Conservation (phyloP, 2,113 vertebrate species). For the Nibea coibor region DNA sequence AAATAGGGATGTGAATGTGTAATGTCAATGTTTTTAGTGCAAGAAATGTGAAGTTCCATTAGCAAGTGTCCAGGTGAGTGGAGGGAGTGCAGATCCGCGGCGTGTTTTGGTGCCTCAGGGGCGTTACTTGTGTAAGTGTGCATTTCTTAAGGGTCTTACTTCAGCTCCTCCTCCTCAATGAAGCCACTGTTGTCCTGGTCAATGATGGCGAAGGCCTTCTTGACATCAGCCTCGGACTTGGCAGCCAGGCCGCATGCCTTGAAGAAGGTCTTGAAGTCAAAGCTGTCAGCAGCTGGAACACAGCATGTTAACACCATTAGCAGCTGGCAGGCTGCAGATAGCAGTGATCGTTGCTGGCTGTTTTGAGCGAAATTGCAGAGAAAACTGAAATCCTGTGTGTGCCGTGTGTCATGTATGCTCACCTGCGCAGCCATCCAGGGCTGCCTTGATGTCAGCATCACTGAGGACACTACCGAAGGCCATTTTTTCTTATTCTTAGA, state of each 20-base stretch:
- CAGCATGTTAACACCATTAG: conserved; percentile 36
- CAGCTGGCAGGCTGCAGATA: background rate
- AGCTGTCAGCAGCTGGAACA: conserved; percentile 80
- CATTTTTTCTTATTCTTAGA: conserved; percentile 77
- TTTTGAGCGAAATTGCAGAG: background rate
- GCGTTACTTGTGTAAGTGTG: conserved; percentile 19
- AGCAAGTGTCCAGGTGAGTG: background rate
- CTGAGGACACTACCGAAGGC: conserved; percentile 82
- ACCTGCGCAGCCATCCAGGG: conserved; percentile 84
- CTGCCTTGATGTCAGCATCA: conserved; percentile 84
- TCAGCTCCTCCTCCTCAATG: conserved; percentile 88
- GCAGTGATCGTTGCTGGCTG: background rate
- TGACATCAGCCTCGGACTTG: conserved; percentile 80
- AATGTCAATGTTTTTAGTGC: background rate
- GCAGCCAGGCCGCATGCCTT: conserved; percentile 78
- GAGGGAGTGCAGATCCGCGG: background rate
- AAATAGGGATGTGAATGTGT: background rate
- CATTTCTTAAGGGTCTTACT: conserved; percentile 72
- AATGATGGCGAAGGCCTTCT: conserved; percentile 84
- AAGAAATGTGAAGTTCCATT: background rate
- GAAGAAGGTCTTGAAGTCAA: conserved; percentile 85
- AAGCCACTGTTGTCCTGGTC: conserved; percentile 87
- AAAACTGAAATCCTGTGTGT: background rate
- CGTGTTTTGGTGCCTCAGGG: conserved; percentile 14
- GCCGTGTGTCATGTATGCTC: conserved; percentile 31